Base-by-base conservation (phyloP, 2,797 vertebrate genomes). In the Hippoglossus hippoglossus region DNA sequence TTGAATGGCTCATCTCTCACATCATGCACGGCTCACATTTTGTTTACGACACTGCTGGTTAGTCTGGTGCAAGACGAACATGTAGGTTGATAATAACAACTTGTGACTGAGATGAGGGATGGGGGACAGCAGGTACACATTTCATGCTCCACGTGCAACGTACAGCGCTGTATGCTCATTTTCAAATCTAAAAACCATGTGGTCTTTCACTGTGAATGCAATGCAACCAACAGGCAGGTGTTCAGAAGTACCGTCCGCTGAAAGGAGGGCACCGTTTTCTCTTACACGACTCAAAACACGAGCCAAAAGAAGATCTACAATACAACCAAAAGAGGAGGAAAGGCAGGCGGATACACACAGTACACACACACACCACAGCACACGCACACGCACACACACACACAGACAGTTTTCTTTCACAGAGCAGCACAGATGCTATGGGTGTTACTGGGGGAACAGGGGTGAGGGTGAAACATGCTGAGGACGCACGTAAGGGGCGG, bases 1-100 rank as follows among this genome's bases (percentile, higher is more conserved):
- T 95, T 97, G 88, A 93, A 88, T 89, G 83, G 87, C 80, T 93
- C 87, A 91, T 85, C 83, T 90, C 73, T 87, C 73, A 86, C 49
- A 76, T 88, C 92, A 92, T 92, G 92, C 91, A 92, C 89, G 89
- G 85, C 60, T 90, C 86, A 94, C 90, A 91, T 79, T 91, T 87
- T 63, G 81, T 82, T 80, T 39, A 89, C 59, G 72, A 90, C 91
- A 89, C 80, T 76, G 90, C 77, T 88, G 89, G 93, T 94, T 94
- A 93, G 93, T 93, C 65, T 83, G 92, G 85, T 91, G 90, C 83
- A 81, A 83, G 78, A 92, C 85, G 90, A 88, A 89, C 81, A 83
- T 64, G 85, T 68, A 82, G 50, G 74, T 75, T 57, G 62, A 69
- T 64, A 55, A 57, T 66, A 63, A 64, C 28, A 55, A 67, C 75